A percentile compares a stretch with the other conserved stretches of the same genome.
These are phyloP conservation scores for Pangasius djambal DNA, from an alignment of 2,797 vertebrate species.

Conservation along the genomic window DNA sequence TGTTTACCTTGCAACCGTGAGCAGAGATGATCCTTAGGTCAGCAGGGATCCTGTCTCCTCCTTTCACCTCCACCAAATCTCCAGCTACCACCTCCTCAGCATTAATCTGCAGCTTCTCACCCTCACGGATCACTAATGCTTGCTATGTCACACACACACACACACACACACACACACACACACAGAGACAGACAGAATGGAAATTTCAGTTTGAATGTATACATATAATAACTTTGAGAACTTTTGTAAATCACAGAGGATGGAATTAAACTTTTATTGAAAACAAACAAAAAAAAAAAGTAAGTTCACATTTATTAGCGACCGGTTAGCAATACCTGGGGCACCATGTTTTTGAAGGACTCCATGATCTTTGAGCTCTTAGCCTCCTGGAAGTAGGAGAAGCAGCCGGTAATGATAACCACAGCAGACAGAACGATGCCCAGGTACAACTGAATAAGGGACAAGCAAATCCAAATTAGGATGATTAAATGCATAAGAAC, in stretches of 20 bases:
- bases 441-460: slow-evolving; percentile 81
- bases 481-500: not conserved
- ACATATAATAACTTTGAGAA: not conserved
- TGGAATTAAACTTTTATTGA: not conserved
- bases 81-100: slow-evolving; percentile 91
- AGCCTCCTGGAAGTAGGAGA: slow-evolving; percentile 93
- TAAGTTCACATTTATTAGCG: slow-evolving; percentile 25
- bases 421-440: slow-evolving; percentile 90
- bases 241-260: not conserved
- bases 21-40: slow-evolving; percentile 89
- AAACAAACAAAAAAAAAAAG: not conserved
- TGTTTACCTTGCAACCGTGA: slow-evolving; percentile 88
- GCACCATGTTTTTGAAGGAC: slow-evolving; percentile 95
- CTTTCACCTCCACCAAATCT: slow-evolving; percentile 92
- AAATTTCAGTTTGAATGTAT: not conserved
- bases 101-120: slow-evolving; percentile 92
- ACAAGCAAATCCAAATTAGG: not conserved
- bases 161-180: slow-evolving; percentile 33
- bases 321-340: slow-evolving; percentile 78
- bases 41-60: slow-evolving; percentile 89
- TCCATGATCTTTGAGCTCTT: slow-evolving; percentile 97
- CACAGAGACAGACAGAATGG: not conserved
- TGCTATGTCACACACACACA: slow-evolving; percentile 72
- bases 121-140: slow-evolving; percentile 92
- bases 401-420: slow-evolving; percentile 93